Percentiles rank a stretch among this genome's conserved stretches.
Conservation (phyloP, 2,888 invertebrate genomes). For the Sinodicranocentrus sp. region DNA sequence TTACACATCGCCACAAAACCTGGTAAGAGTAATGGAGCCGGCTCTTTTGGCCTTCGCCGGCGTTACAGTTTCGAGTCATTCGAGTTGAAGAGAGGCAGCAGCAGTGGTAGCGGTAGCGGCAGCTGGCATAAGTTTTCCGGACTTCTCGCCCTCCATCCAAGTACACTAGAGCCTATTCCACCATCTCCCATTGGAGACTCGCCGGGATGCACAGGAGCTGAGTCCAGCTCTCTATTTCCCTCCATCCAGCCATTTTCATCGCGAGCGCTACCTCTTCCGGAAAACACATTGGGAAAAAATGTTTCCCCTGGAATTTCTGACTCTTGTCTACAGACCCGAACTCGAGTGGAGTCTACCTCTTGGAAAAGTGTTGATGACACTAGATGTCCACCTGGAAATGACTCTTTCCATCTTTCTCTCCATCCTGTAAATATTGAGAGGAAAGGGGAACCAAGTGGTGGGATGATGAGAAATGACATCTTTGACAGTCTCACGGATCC, state of each 20-base stretch:
- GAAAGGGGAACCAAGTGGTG: neutral
- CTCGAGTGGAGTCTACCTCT: no score
- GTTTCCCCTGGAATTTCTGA: no score
- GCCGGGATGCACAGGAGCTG: neutral
- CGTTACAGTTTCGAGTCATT: constrained; percentile 69
- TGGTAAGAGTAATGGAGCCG: constrained; percentile 46
- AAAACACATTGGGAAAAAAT: no score
- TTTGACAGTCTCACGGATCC: constrained; percentile 33
- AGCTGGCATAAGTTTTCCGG: constrained; percentile 15
- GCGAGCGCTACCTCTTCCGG: no score
- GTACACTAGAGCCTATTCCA: constrained; percentile 65
- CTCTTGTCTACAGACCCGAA: no score
- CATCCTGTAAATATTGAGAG: neutral
- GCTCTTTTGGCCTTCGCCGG: constrained; percentile 66
- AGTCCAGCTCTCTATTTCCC: neutral
- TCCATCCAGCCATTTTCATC: no score
- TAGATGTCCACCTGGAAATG: neutral
- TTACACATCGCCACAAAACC: constrained; percentile 44
- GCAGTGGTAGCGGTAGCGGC: constrained; percentile 56
- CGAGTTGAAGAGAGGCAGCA: constrained; percentile 60
- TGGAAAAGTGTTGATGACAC: no score
- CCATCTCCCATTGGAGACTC: constrained; percentile 49
- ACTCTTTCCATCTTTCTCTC: neutral
- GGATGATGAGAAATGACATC: no score
- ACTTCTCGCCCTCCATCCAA: constrained; percentile 27